Evolutionary conservation across 2,113 vertebrate genomes (phyloP).

Genomic region (Menura novaehollandiae): DNA sequence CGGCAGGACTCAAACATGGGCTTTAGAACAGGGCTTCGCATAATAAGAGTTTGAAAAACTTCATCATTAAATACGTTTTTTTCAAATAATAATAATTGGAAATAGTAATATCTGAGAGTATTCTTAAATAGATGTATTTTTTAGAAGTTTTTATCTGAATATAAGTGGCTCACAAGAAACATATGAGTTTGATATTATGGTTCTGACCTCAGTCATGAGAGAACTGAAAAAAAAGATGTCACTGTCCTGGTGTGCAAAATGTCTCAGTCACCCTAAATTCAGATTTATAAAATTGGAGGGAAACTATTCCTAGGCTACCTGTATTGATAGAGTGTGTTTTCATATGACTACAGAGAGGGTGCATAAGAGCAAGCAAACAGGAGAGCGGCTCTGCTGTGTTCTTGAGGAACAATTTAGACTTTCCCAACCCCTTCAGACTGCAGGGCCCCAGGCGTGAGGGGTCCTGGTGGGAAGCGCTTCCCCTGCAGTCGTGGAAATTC

Average conservation of each 20-base stretch:
- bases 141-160: no score
- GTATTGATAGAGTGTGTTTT: not conserved
- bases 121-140: no score
- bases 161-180: no score
- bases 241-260: no score
- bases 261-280: no score
- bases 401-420: not conserved
- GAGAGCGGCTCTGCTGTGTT: not conserved
- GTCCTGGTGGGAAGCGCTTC: not conserved
- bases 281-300: no score
- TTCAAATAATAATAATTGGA: not conserved
- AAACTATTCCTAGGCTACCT: no score
- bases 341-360: not conserved
- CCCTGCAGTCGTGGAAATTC: not conserved
- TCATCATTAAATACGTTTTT: not conserved
- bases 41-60: not conserved
- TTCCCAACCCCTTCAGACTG: not conserved
- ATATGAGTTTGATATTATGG: no score
- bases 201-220: no score
- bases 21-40: not conserved
- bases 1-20: fast-evolving
- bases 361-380: not conserved
- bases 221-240: no score
- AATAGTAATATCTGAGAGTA: not conserved
- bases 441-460: not conserved